Base-by-base conservation (phyloP, 2,888 invertebrate genomes). In the Herminia tarsipennalis region DNA sequence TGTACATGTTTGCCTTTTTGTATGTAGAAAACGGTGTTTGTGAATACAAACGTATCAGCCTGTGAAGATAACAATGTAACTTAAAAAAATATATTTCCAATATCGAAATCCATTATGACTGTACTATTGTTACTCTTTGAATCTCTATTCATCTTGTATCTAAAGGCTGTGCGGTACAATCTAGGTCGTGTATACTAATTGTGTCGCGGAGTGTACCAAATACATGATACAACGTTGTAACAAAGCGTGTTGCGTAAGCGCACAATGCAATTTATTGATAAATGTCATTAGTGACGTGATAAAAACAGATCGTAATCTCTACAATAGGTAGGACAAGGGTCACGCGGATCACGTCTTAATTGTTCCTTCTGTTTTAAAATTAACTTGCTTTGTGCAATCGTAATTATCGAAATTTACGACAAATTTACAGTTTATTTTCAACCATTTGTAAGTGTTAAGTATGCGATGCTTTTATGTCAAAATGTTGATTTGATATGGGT, bases 221-320 rank as follows among this genome's bases (percentile, higher is more conserved):
- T 47, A 41, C 46, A 47, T 36, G 40, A 30, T 32, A 47, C 40
- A 32, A 22, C 27, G 35, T 28, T 36, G 39, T 51, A 56, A 67
- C 61, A 64, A 65, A 66, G 68, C 60, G 57, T 56, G 67, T 83
- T 82, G 81, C 75, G 78, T 77, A 77, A 83, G 76, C 77, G 65
- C 70, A 54, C 72, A 67, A 69, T 67, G 67, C 70, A 76, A 74
- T 76, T 76, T 77, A 79, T 81, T 73, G 76, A 77, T 76, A 82
- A 86, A 83, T 82, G 78, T 77, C 79, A 79, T 81, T 78, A 76
- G 62, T 75, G 75, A 66, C 63, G 72, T 70, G 66, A 68, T 70
- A 70, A 73, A 71, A 72, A 57, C 62, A 56, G 65, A 68, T 75
- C 51, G 53, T 60, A 66, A 67, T 73, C 69, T 68, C 51, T 55